Base-by-base conservation (phyloP, 2,113 vertebrate species). In the Callaeas wilsoni region DNA sequence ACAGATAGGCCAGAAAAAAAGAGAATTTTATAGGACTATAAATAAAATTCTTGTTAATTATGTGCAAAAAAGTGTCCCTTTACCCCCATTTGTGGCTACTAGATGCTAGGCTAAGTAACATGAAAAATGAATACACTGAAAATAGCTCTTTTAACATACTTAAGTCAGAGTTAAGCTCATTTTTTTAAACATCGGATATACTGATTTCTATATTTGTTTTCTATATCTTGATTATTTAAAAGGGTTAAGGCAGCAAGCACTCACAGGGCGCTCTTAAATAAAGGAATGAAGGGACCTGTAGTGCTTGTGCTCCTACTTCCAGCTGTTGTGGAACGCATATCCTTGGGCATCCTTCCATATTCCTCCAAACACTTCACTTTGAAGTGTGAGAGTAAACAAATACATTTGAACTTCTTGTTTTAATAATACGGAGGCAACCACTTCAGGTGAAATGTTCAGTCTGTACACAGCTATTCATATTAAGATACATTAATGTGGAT, bases 291-390 rank as follows among this genome's bases (percentile, higher is more conserved):
- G 4, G 3, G 26, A 27, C 5, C 77, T 62, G 5, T 16, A 50
- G 4, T 56, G 26, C 27, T 35, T 53, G 11, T 57, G 14, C 5
- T 89, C 7, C 68, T 23, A 9, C 13, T 77, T 60, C 20, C 16
- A 69, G 4, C 10, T 75, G 17, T 79, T 10, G 9, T 60, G 33
- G 18, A 60, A 39, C 4, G 13, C 0, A 0, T 33, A 73, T 35
- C 8, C 21, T 33, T 44, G 25, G 27, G 3, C 17, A 50, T 44
- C 12, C 10, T 13, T 41, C 22, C 33, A 22, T 23, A n/a, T 81
- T 90, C 16, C 35, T 73, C 35, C 20, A 55, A 77, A 75, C 16
- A 75, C 47, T 68, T 44, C 18, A n/a, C 9, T 42, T 13, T 68
- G 35, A 63, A 79, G 15, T 23, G 1, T 56, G 53, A 91, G 12